Conservation (phyloP, 2,113 vertebrate species). For the Xiphophorus hellerii region DNA sequence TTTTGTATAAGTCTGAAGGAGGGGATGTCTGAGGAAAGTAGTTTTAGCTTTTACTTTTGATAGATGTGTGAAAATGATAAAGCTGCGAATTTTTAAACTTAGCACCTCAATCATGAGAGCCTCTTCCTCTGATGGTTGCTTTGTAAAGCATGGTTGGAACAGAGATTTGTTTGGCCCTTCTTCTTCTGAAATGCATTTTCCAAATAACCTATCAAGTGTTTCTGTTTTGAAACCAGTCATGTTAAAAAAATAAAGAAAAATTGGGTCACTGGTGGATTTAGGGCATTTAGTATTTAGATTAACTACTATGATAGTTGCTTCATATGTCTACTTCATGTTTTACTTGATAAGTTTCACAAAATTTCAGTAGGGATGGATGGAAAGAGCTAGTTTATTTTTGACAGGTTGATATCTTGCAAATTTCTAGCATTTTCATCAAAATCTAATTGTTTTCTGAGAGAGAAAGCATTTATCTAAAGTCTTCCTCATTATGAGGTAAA, state of each 20-base stretch:
- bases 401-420: no score
- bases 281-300: no score
- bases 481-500: no score
- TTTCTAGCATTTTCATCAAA: not conserved
- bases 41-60: constrained; percentile 60
- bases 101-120: constrained; percentile 34
- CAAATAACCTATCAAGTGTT: constrained; percentile 13
- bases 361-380: no score
- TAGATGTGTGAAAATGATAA: constrained; percentile 28
- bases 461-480: not conserved
- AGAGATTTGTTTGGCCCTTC: constrained; percentile 21
- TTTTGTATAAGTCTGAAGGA: constrained; percentile 35
- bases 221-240: no score
- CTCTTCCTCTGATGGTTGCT: constrained; percentile 42
- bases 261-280: no score
- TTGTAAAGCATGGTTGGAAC: constrained; percentile 53
- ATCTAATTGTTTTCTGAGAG: not conserved
- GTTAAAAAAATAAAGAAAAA: not conserved
- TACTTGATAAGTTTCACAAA: no score
- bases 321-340: no score
- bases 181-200: constrained; percentile 6
- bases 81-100: constrained; percentile 41
- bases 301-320: no score
- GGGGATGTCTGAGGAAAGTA: constrained; percentile 50
- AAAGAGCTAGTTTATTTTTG: no score